A percentile compares a stretch with the other conserved stretches of the same genome.
Evolutionary conservation across 2,797 vertebrate genomes (phyloP).

Genomic region (Kryptopterus vitreolus): DNA sequence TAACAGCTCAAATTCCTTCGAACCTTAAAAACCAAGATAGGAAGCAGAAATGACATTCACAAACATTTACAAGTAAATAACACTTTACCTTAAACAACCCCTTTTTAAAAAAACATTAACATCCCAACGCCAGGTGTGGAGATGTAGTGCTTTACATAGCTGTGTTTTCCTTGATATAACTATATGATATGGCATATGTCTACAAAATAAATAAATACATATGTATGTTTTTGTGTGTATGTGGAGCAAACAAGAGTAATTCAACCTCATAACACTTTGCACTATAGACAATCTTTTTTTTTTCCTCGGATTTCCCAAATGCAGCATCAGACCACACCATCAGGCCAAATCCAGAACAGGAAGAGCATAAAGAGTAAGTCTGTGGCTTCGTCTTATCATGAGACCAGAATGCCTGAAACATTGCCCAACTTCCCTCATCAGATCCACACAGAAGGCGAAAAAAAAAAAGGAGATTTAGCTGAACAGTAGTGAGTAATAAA

Average conservation of each 20-base stretch:
- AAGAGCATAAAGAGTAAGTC: constrained; percentile 58
- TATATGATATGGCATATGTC: neutral
- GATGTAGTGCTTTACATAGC: neutral
- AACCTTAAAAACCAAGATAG: neutral
- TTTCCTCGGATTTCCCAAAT: constrained; percentile 59
- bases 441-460: constrained; percentile 54
- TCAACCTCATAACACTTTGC: constrained; percentile 8
- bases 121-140: neutral
- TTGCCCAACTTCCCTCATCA: constrained; percentile 69
- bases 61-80: neutral
- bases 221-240: too few relatives aligned
- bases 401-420: constrained; percentile 60
- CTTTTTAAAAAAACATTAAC: neutral
- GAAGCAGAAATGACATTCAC: constrained; percentile 20
- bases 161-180: neutral
- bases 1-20: neutral
- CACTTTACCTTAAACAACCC: neutral
- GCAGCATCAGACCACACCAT: constrained; percentile 58
- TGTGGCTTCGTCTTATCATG: constrained; percentile 58
- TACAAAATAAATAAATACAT: neutral
- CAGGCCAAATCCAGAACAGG: constrained; percentile 59
- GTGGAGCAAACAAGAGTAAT: neutral
- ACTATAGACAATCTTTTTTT: constrained; percentile 49
- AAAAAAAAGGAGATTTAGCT: constrained; percentile 50
- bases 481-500: constrained; percentile 26